A percentile compares a stretch with the other conserved stretches of the same genome.
Conservation (phyloP, 2,888 invertebrate species). For the Meiosimyza decipiens region DNA sequence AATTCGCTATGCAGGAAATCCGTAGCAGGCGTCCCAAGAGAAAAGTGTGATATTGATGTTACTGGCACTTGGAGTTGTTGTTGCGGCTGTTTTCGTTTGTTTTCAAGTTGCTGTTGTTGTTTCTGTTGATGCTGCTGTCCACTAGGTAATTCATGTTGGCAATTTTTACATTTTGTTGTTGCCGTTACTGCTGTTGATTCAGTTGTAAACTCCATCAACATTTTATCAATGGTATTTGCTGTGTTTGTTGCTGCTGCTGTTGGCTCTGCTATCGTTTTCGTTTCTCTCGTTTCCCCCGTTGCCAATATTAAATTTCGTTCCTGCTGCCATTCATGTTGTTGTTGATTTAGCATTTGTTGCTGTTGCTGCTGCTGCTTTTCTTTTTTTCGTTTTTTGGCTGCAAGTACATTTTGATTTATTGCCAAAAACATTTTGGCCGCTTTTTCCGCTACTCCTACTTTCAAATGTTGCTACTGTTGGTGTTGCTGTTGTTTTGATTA, state of each 20-base stretch:
- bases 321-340: conserved; percentile 31
- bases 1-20: conserved; percentile 15
- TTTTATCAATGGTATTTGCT: conserved; percentile 29
- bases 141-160: conserved; percentile 42
- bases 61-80: conserved; percentile 32
- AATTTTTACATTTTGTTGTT: conserved; percentile 47
- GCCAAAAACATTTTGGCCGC: conserved; percentile 56
- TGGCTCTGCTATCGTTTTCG: conserved; percentile 27
- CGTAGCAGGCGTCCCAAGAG: conserved; percentile 5
- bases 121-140: conserved; percentile 22
- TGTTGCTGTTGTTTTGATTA: conserved; percentile 24
- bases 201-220: conserved; percentile 35
- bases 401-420: conserved; percentile 58
- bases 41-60: background rate
- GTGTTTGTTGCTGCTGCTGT: conserved; percentile 38
- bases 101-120: conserved; percentile 17
- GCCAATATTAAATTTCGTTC: conserved; percentile 42
- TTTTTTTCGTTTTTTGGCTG: conserved; percentile 49
- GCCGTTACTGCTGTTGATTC: conserved; percentile 37
- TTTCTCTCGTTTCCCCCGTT: conserved; percentile 37
- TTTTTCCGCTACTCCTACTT: conserved; percentile 14
- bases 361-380: conserved; percentile 41
- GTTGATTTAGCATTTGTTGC: background rate
- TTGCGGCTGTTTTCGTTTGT: conserved; percentile 38
- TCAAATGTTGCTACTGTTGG: conserved; percentile 29